A percentile compares a stretch with the other conserved stretches of the same genome.
These are phyloP conservation scores for Pachyrhynchus sulphureomaculatus DNA, from an alignment of 1,140 invertebrate genomes.

Conservation along the genomic window DNA sequence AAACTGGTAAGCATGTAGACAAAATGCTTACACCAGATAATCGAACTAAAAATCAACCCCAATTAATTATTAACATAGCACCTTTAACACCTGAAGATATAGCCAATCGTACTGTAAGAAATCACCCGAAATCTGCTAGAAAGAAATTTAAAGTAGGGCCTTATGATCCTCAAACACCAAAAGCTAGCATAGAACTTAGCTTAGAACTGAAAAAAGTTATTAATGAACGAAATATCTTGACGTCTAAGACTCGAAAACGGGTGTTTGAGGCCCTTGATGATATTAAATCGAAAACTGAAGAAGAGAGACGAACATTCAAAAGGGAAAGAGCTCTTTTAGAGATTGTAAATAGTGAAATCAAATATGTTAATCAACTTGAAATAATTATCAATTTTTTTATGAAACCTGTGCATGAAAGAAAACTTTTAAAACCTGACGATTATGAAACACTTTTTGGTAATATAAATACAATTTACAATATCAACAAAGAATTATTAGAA, in stretches of 20 bases:
- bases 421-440: conserved; percentile 56
- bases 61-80: conserved; percentile 11
- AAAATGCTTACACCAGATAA: not conserved
- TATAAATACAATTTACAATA: conserved; percentile 69
- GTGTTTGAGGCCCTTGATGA: conserved; percentile 57
- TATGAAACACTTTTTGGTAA: conserved; percentile 66
- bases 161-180: conserved; percentile 40
- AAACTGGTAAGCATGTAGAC: too few species aligned
- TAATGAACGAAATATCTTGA: conserved; percentile 63
- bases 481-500: conserved; percentile 67
- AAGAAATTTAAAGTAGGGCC: not conserved
- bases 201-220: conserved; percentile 61
- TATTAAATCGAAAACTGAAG: conserved; percentile 50
- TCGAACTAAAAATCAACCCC: not conserved
- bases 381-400: conserved; percentile 70
- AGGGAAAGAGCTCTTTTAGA: conserved; percentile 63
- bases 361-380: conserved; percentile 69
- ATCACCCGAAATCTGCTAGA: not conserved
- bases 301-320: conserved; percentile 53
- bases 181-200: conserved; percentile 58
- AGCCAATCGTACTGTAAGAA: not conserved
- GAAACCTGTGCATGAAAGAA: conserved; percentile 61
- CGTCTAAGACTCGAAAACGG: conserved; percentile 60
- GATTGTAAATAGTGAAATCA: conserved; percentile 70
- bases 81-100: conserved; percentile 19